These are phyloP conservation scores for Argyrosomus regius DNA, from an alignment of 2,797 vertebrate species.

Conservation along the genomic window DNA sequence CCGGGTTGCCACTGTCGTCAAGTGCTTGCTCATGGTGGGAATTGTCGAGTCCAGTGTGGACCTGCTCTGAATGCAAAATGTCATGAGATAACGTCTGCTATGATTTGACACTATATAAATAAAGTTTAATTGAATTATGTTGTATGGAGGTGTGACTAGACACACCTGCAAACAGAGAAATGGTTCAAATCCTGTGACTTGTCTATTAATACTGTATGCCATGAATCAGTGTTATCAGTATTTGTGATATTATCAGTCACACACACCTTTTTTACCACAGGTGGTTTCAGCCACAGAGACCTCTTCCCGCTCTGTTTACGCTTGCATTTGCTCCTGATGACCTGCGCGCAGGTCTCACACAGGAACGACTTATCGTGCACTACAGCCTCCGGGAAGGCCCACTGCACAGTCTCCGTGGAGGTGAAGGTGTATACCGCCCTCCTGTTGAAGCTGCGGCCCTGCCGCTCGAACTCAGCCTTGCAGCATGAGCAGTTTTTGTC, in stretches of 20 bases:
- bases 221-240: background rate
- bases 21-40: too few species aligned
- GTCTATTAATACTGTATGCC: too few species aligned
- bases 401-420: constrained; percentile 68
- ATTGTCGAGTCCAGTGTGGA: too few species aligned
- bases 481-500: constrained; percentile 69
- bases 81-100: too few species aligned
- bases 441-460: constrained; percentile 76
- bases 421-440: constrained; percentile 78
- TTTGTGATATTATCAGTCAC: background rate
- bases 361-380: constrained; percentile 69
- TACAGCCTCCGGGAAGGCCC: constrained; percentile 65
- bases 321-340: constrained; percentile 64
- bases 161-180: too few species aligned
- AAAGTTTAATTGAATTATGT: too few species aligned
- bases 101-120: too few species aligned
- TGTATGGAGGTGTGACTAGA: too few species aligned
- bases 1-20: too few species aligned
- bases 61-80: too few species aligned
- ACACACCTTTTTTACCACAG: constrained; percentile 49
- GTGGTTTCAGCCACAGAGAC: constrained; percentile 67
- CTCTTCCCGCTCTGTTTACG: constrained; percentile 65
- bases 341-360: constrained; percentile 76
- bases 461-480: constrained; percentile 65
- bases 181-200: too few species aligned